Base-by-base conservation (phyloP, 2,113 vertebrate species). In the Sinocyclocheilus anshuiensis region DNA sequence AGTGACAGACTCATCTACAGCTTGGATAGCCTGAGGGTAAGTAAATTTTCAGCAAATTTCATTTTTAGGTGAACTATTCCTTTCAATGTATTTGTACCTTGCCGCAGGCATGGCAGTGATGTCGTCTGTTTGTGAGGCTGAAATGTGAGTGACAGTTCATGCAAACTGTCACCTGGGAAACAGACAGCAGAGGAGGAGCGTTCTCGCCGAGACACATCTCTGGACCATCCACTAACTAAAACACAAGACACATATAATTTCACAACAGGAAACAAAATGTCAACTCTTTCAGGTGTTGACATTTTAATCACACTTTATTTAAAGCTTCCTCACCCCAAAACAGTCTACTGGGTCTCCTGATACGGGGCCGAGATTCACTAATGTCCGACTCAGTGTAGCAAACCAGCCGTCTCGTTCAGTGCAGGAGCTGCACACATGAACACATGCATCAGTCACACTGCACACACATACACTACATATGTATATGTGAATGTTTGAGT, bases 141-240 rank as follows among this genome's bases (percentile, higher is more conserved):
- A 99, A 99, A 92, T 98, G 97, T 33, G 96, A 95, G 74, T 97
- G 96, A 4, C 98, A 99, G 93, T 97, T 98, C 98, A 99, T 99
- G 92, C 98, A 99, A 96, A 98, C 97, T 95, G 97, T 96, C 71
- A 95, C 97, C 0, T 98, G 97, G 10, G 97, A 97, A 89, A 97
- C 95, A 0, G 97, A 97, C 87, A 97, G 96, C 88, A 98, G 90
- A 0, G 96, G 95, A 1, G 98, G 98, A 67, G 97, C 97, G 50
- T 97, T 96, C 90, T 97, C 97, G 13, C 97, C 98, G 22, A 99
- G 93, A 80, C 83, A 87, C 42, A 59, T 82, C 36, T 59, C 86
- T 57, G 80, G 65, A 18, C 77, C 55, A 33, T 86, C 79, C 10
- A 39, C 18, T 78, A 74, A 13, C 86, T 86, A 53, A 78, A 67